Base-by-base conservation (phyloP, 2,888 invertebrate genomes). In the Therioaphis trifolii region DNA sequence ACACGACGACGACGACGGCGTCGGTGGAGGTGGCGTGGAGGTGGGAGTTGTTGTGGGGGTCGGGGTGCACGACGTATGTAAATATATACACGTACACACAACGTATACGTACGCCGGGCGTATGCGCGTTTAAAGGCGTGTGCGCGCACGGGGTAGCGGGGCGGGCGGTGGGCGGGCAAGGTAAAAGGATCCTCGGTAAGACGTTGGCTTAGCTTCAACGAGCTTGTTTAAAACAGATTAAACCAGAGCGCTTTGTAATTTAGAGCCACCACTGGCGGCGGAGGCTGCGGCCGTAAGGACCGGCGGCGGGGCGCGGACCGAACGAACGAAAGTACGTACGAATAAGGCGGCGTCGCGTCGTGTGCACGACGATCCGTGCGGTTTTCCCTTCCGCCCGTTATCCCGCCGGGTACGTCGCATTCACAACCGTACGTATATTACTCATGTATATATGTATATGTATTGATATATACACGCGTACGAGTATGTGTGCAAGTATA, bases 211-310 rank as follows among this genome's bases (percentile, higher is more conserved):
- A 61, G 72, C 61, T 58, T 82, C 80, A 72, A 72, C 72, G 72
- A 72, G 80, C 80, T 82, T 74, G 80, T 82, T 82, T 74, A 74
- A 82, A 82, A 82, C 80, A 71, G 80, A 82, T 82, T 82, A 82
- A 82, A 82, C 80, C 72, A 46, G 72, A 82, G 80, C 71, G 71
- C 71, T 71, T 82, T 72, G 80, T 82, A 74, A 82, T 82, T 74
- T 74, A 74, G 80, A 74, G 71, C 80, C 80, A 43, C 46, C n/a
- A n/a, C n/a, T n/a, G n/a, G n/a, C 78, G 55, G n/a, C 58, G 58
- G 58, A 9, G 18, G 18, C 24, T 11, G 24, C 5, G 21, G 9
- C n/a, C 0, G 27, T n/a, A n/a, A n/a, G n/a, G 4, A 35, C 3
- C 49, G 4, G 7, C n/a, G 69, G 46, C 61, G 75, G 3, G 43